phyloP scores from a whole-genome alignment of 2,888 invertebrate genomes.

The Tipula helvola region DNA sequence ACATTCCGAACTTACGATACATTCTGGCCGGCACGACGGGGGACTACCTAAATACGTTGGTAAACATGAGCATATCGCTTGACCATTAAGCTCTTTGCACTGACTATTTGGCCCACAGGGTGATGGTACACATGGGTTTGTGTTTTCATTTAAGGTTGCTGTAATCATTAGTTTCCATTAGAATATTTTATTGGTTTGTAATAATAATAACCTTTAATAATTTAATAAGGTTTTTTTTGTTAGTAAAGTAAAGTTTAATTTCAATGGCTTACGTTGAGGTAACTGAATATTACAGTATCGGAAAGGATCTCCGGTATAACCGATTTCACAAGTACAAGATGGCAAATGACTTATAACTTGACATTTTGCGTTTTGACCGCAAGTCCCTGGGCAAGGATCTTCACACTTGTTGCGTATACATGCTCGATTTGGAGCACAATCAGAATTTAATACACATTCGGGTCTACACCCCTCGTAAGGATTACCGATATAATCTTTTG shows the following conservation, averaged over 20 bases:
- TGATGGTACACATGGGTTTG: conserved; percentile 47
- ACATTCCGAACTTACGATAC: conserved; percentile 51
- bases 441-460: conserved; percentile 67
- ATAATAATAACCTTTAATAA: too few relatives aligned
- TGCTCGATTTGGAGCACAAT: conserved; percentile 59
- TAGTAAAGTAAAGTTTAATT: conserved; percentile 28
- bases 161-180: background rate
- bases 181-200: background rate
- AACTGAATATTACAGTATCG: conserved; percentile 42
- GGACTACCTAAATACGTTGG: conserved; percentile 48
- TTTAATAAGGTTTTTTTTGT: background rate
- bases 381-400: conserved; percentile 68
- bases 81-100: conserved; percentile 44
- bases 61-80: conserved; percentile 49
- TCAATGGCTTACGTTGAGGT: conserved; percentile 37
- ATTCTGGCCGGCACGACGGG: conserved; percentile 56
- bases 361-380: conserved; percentile 60
- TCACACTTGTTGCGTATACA: conserved; percentile 63
- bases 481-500: conserved; percentile 47
- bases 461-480: conserved; percentile 60
- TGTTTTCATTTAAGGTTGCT: conserved; percentile 29
- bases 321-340: conserved; percentile 53
- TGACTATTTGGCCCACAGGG: conserved; percentile 56
- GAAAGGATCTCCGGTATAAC: conserved; percentile 63
- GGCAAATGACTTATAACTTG: conserved; percentile 63